Evolutionary conservation across 2,797 vertebrate species (phyloP), one percentile per base, ranked within the genome.

Genomic region (Cuculus canorus): DNA sequence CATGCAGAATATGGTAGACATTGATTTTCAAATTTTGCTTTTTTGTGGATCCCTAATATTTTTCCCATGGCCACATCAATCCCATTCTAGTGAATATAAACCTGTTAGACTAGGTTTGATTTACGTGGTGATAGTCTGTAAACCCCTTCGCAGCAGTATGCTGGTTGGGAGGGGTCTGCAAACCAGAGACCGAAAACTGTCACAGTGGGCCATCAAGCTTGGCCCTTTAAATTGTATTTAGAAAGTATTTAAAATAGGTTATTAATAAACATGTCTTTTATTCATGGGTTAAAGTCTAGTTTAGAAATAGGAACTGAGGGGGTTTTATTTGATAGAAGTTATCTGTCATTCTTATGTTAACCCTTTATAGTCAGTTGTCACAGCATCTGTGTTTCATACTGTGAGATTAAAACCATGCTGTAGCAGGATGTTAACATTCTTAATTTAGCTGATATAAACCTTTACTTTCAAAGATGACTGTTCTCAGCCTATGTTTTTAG

Each of bases 221-320:
- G 86, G 86, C 89, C 96, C 92, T 91, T 95, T 85, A 93, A 86
- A 95, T 82, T 41, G 13, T 81, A 47, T 89, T 95, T 93, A 80
- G 79, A 63, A 90, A 87, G 59, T 23, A 35, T 92, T 93, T 86
- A 13, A 86, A 87, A 78, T 96, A 9, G 17, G 30, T 54, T 92
- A 23, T 73, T 83, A 65, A 64, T 41, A 90, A 68, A 75, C 25
- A 19, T 45, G 43, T 85, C 79, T 76, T 73, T 61, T 94, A 41
- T 84, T 90, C 54, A 35, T 76, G 92, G 43, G 70, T 89, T 94
- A 87, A 63, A 93, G 57, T 70, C 63, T 90, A 72, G 56, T 90
- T 93, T 93, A 92, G 90, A 93, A 96, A 91, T 53, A 54, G 79
- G 64, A 93, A 68, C 41, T 45, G 37, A 79, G 70, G 90, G 86